These are phyloP conservation scores for Lasioglossum vierecki DNA, from an alignment of 2,888 invertebrate species.

Conservation along the genomic window DNA sequence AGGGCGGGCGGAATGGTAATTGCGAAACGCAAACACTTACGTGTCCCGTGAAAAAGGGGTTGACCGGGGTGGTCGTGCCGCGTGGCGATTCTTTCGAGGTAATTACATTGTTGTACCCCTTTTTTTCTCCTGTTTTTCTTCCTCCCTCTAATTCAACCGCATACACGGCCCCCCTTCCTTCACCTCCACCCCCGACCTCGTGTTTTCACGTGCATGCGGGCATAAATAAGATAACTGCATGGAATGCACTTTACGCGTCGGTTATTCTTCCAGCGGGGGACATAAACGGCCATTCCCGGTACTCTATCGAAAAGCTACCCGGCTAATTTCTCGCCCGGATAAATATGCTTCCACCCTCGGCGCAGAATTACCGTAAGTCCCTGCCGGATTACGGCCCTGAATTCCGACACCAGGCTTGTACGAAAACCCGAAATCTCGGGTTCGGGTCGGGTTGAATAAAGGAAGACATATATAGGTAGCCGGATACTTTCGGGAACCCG, in stretches of 20 bases:
- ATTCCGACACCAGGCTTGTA: too few relatives aligned
- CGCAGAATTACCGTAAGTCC: not conserved
- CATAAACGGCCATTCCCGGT: slow-evolving; percentile 5
- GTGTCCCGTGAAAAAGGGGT: not conserved
- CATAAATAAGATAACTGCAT: slow-evolving; percentile 44
- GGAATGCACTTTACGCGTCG: slow-evolving; percentile 36
- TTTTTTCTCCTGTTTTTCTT: slow-evolving; percentile 16
- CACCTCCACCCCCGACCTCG: not conserved
- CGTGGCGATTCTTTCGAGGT: slow-evolving; percentile 32
- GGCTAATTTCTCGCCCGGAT: slow-evolving; percentile 1
- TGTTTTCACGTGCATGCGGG: slow-evolving; percentile 12
- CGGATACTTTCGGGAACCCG: too few relatives aligned
- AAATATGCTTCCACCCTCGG: slow-evolving; percentile 11
- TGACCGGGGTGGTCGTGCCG: not conserved
- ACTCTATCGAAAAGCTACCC: slow-evolving; percentile 1
- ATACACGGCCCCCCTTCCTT: not conserved
- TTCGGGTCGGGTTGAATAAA: too few relatives aligned
- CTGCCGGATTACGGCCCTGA: not conserved
- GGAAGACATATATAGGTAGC: too few relatives aligned
- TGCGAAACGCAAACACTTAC: slow-evolving; percentile 50
- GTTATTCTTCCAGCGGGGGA: slow-evolving; percentile 12
- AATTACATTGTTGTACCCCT: slow-evolving; percentile 29
- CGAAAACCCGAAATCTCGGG: too few relatives aligned
- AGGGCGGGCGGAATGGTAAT: slow-evolving; percentile 34
- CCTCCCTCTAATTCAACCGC: slow-evolving; percentile 35